Percentiles rank a stretch among this genome's conserved stretches.
phyloP scores from a whole-genome alignment of 2,797 vertebrate genomes.

The Pseudochirops corinnae region DNA sequence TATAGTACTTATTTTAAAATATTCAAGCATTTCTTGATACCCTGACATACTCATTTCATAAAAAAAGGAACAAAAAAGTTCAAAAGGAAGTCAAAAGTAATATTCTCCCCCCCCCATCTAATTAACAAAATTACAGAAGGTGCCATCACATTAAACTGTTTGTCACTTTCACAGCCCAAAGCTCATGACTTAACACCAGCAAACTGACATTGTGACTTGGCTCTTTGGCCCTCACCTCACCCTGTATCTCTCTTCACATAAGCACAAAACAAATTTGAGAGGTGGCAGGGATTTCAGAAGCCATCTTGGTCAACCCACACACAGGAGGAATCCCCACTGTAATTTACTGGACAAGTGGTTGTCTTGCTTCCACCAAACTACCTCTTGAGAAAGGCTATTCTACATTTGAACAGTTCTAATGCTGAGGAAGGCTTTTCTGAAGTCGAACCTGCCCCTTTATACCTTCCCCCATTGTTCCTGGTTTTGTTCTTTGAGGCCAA shows the following conservation, averaged over 20 bases:
- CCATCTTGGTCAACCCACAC: background rate
- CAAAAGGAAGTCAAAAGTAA: background rate
- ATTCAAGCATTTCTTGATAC: background rate
- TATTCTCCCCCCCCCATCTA: background rate
- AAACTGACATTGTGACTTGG: background rate
- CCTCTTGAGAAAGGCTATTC: background rate
- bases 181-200: background rate
- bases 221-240: background rate
- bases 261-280: background rate
- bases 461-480: background rate
- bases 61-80: background rate
- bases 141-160: background rate
- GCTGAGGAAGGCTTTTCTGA: background rate
- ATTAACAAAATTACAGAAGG: background rate
- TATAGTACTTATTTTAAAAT: background rate
- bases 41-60: background rate
- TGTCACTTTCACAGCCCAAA: background rate
- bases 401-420: background rate
- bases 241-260: background rate
- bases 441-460: background rate
- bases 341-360: background rate
- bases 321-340: background rate
- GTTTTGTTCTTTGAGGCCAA: background rate
- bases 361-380: background rate
- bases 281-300: background rate